These are phyloP conservation scores for Hylaeus anthracinus DNA, from an alignment of 1,140 invertebrate species.

Conservation along the genomic window DNA sequence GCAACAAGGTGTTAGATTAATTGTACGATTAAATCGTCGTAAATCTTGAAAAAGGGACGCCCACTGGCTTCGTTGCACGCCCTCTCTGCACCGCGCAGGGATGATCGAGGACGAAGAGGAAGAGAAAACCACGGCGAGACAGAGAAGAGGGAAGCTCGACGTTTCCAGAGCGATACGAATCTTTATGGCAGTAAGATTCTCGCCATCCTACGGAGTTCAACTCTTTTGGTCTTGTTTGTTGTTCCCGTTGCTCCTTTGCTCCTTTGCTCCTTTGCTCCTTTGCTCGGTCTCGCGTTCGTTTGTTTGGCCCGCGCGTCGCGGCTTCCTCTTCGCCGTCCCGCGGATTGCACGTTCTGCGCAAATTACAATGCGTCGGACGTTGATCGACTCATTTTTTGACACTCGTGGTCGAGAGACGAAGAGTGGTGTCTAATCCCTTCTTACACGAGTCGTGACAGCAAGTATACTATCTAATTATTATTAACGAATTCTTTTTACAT, in stretches of 20 bases:
- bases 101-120: slow-evolving; percentile 8
- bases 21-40: slow-evolving; percentile 80
- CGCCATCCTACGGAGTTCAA: slow-evolving; percentile 36
- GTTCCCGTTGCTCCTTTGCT: slow-evolving; percentile 8
- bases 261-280: slow-evolving; percentile 12
- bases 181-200: slow-evolving; percentile 65
- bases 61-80: slow-evolving; percentile 61
- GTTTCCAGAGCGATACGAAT: slow-evolving; percentile 64
- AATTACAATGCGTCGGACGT: slow-evolving; percentile 37
- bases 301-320: background rate
- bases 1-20: slow-evolving; percentile 81
- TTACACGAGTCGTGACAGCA: too few species aligned
- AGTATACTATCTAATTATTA: too few species aligned
- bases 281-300: background rate
- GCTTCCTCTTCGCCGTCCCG: slow-evolving; percentile 24
- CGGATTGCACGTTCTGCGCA: slow-evolving; percentile 17
- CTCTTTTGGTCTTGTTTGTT: slow-evolving; percentile 21
- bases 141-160: slow-evolving; percentile 49
- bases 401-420: background rate
- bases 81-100: slow-evolving; percentile 32
- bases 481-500: too few species aligned
- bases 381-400: background rate
- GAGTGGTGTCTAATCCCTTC: too few species aligned
- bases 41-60: slow-evolving; percentile 76
- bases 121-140: too few species aligned